Percentiles rank a stretch among this genome's conserved stretches.
These are phyloP conservation scores for Coregonus ussuriensis DNA, from an alignment of 2,797 vertebrate genomes.

Conservation along the genomic window DNA sequence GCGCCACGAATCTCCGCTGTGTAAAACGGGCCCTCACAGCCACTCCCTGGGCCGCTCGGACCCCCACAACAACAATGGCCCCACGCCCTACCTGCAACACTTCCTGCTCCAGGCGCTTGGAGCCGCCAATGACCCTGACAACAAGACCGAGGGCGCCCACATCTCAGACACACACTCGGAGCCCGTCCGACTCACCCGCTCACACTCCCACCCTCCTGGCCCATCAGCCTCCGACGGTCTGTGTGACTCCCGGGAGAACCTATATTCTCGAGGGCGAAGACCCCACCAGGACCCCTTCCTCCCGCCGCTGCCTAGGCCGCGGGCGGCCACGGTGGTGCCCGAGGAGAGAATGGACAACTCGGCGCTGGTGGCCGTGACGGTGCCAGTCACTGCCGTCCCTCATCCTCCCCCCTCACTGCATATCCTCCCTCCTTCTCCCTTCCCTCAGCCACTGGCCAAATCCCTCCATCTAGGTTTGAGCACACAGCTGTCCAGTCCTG, in stretches of 20 bases:
- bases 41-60: constrained; percentile 60
- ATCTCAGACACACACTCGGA: constrained; percentile 17
- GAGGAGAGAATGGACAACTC: constrained; percentile 74
- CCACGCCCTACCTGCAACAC: constrained; percentile 82
- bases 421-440: constrained; percentile 59
- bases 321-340: constrained; percentile 83
- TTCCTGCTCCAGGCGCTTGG: constrained; percentile 82
- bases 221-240: constrained; percentile 73
- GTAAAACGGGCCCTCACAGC: constrained; percentile 60
- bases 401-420: constrained; percentile 65
- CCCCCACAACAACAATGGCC: constrained; percentile 70
- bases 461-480: neutral
- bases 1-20: constrained; percentile 73
- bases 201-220: constrained; percentile 32
- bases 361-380: constrained; percentile 51
- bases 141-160: neutral
- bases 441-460: constrained; percentile 35
- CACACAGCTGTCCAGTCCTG: constrained; percentile 7
- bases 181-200: neutral
- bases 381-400: constrained; percentile 12
- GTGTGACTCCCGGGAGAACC: constrained; percentile 42
- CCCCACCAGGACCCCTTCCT: constrained; percentile 61
- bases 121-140: constrained; percentile 20
- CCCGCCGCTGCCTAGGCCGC: constrained; percentile 75
- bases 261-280: neutral